Percentiles rank a stretch among this genome's conserved stretches.
Evolutionary conservation across 2,888 invertebrate species (phyloP).

Genomic region (Crocallis elinguaria): DNA sequence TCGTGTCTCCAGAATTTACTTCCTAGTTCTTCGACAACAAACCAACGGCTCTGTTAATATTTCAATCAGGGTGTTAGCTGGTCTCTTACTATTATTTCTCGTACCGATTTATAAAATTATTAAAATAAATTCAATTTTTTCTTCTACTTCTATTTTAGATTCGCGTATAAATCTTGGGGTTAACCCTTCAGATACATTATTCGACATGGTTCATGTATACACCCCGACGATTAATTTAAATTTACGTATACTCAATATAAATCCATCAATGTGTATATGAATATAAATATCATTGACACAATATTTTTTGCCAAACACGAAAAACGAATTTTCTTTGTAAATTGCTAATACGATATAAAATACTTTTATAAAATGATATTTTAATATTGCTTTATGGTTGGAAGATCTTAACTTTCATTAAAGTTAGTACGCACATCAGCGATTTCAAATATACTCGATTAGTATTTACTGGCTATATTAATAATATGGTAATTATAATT

Average conservation of each 20-base stretch:
- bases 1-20: background rate
- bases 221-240: constrained; percentile 7
- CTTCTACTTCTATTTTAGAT: constrained; percentile 5
- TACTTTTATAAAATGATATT: constrained; percentile 65
- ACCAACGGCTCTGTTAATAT: background rate
- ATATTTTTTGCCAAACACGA: constrained; percentile 34
- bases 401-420: constrained; percentile 57
- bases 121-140: background rate
- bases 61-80: background rate
- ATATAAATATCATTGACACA: constrained; percentile 30
- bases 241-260: constrained; percentile 23
- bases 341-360: constrained; percentile 49
- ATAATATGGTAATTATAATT: constrained; percentile 22
- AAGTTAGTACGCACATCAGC: constrained; percentile 35
- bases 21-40: background rate
- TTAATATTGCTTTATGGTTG: constrained; percentile 73
- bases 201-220: background rate
- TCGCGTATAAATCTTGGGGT: constrained; percentile 4
- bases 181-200: constrained; percentile 10
- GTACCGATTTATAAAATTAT: background rate
- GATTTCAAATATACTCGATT: constrained; percentile 32
- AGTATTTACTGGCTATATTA: constrained; percentile 26
- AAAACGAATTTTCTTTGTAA: constrained; percentile 37
- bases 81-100: background rate
- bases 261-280: constrained; percentile 37